Evolutionary conservation across 2,113 vertebrate genomes (phyloP).

Genomic region (Aegotheles bennettii): DNA sequence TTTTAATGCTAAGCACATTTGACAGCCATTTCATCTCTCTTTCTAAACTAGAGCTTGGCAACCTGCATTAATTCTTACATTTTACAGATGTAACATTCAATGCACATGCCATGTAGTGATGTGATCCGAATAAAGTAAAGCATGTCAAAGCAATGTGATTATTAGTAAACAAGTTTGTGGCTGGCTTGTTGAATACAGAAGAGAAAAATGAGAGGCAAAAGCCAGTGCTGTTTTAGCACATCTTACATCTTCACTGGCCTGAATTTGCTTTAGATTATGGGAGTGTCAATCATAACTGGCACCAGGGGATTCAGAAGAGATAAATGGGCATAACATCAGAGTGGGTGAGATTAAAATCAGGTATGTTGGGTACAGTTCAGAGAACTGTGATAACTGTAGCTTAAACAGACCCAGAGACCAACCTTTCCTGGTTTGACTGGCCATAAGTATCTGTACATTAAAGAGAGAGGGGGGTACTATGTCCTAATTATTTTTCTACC

Average conservation of each 20-base stretch:
- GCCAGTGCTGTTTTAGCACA: background rate
- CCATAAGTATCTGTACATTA: background rate
- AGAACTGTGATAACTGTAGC: background rate
- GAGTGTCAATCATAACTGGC: background rate
- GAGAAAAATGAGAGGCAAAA: background rate
- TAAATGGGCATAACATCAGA: background rate
- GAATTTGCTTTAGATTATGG: background rate
- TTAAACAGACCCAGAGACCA: background rate
- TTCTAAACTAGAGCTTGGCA: constrained; percentile 38
- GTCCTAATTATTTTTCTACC: background rate
- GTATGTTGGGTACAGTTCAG: background rate
- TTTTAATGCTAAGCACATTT: constrained; percentile 59
- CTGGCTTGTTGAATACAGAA: background rate
- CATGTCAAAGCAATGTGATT: constrained; percentile 49
- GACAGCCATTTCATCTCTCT: constrained; percentile 59
- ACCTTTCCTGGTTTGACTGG: background rate
- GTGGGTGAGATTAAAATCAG: background rate
- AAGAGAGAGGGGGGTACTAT: background rate
- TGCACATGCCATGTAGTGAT: constrained; percentile 33
- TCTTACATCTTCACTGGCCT: background rate
- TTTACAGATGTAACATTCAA: constrained; percentile 54
- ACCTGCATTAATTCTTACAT: constrained; percentile 53
- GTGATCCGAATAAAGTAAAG: constrained; percentile 41
- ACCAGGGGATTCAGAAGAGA: background rate
- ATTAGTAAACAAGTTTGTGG: constrained; percentile 38